These are phyloP conservation scores for Sebastes cheni DNA, from an alignment of 2,797 vertebrate species.

Conservation along the genomic window DNA sequence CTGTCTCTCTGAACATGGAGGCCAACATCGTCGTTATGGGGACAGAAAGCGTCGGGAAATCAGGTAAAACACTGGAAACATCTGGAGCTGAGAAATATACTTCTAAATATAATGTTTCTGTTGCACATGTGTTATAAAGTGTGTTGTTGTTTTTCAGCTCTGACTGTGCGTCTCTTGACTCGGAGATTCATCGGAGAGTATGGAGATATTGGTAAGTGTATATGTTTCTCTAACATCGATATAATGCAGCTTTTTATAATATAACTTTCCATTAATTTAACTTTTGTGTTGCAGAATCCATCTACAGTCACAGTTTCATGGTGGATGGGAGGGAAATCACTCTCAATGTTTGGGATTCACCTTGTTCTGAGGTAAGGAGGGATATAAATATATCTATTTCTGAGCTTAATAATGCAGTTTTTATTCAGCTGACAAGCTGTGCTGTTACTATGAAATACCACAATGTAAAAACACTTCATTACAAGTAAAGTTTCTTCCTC, in stretches of 20 bases:
- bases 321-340: constrained; percentile 85
- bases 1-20: constrained; percentile 71
- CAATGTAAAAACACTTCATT: not conserved
- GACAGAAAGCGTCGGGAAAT: constrained; percentile 88
- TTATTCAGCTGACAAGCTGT: not conserved
- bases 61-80: constrained; percentile 72
- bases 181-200: constrained; percentile 92
- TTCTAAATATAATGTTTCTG: not conserved
- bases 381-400: not conserved
- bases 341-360: constrained; percentile 90
- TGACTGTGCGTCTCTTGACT: constrained; percentile 90
- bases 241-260: not conserved
- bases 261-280: not conserved
- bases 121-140: not conserved
- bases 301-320: constrained; percentile 86
- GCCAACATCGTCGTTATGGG: constrained; percentile 87
- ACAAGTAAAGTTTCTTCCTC: not conserved
- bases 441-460: not conserved
- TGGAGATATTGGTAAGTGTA: constrained; percentile 87
- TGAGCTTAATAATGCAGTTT: not conserved
- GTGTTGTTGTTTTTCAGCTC: constrained; percentile 73
- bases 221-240: not conserved
- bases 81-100: not conserved
- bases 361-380: constrained; percentile 82
- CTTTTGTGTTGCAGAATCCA: constrained; percentile 79